These are phyloP conservation scores for Heterocephalus glaber DNA, from an alignment of 2,113 vertebrate species.

Conservation along the genomic window DNA sequence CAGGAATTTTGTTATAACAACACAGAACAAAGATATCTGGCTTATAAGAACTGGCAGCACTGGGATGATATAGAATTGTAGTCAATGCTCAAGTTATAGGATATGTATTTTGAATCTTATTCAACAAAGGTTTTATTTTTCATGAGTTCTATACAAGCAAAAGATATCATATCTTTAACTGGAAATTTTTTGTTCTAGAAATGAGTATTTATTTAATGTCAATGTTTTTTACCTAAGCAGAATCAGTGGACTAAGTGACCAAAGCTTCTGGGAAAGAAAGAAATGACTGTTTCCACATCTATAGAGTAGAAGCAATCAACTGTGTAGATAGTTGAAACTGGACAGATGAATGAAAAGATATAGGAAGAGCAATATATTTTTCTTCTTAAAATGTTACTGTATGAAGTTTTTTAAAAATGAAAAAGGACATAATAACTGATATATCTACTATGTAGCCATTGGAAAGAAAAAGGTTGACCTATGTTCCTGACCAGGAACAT, in stretches of 20 bases:
- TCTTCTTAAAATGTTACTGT: slow-evolving; percentile 33
- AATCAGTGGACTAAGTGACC: slow-evolving; percentile 53
- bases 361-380: background rate
- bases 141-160: background rate
- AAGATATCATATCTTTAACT: slow-evolving; percentile 45
- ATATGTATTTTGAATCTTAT: slow-evolving; percentile 41
- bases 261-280: slow-evolving; percentile 58
- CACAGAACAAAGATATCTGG: background rate
- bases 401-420: slow-evolving; percentile 16
- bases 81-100: background rate
- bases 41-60: background rate
- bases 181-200: slow-evolving; percentile 58
- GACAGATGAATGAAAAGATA: slow-evolving; percentile 29
- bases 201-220: slow-evolving; percentile 45
- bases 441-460: background rate
- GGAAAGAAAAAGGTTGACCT: background rate
- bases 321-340: background rate
- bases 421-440: background rate
- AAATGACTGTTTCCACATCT: slow-evolving; percentile 56
- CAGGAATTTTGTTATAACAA: background rate
- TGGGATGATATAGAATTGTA: background rate
- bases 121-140: slow-evolving; percentile 21
- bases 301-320: background rate
- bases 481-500: background rate
- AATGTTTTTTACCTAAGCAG: background rate